These are phyloP conservation scores for Smutsia temminckii DNA, from an alignment of 2,797 vertebrate species.

Conservation along the genomic window DNA sequence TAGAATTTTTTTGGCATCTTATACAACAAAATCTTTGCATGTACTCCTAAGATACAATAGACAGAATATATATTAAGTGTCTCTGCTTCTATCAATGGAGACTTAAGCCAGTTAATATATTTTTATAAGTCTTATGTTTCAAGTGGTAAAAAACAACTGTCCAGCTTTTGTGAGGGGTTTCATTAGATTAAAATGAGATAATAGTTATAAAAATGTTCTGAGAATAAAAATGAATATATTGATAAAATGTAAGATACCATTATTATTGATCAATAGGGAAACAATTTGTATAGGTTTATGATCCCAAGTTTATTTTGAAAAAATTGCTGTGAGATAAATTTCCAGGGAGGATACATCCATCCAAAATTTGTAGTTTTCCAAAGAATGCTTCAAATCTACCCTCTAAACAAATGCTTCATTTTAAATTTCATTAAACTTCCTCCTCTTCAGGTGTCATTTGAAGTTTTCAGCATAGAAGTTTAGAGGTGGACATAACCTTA, in stretches of 20 bases:
- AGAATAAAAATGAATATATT: not conserved
- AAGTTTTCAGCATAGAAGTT: not conserved
- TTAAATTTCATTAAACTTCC: not conserved
- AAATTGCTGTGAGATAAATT: not conserved
- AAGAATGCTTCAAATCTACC: not conserved
- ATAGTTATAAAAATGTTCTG: not conserved
- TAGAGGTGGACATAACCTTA: not conserved
- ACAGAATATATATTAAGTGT: not conserved
- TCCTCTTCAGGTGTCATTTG: not conserved
- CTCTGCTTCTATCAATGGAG: not conserved
- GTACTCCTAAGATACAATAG: not conserved
- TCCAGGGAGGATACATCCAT: not conserved
- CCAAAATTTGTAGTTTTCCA: not conserved
- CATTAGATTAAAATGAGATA: not conserved
- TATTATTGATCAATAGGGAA: not conserved
- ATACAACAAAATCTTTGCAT: not conserved
- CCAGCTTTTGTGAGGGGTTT: not conserved
- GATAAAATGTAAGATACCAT: not conserved
- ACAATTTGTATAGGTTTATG: not conserved
- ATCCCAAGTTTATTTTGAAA: not conserved
- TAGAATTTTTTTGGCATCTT: not conserved
- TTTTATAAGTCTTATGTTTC: not conserved
- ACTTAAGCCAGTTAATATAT: not conserved
- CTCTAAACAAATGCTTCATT: not conserved
- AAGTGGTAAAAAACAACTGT: not conserved